Percentiles rank a stretch among this genome's conserved stretches.
Conservation (phyloP, 1,140 invertebrate species). For the Caerostris extrusa region DNA sequence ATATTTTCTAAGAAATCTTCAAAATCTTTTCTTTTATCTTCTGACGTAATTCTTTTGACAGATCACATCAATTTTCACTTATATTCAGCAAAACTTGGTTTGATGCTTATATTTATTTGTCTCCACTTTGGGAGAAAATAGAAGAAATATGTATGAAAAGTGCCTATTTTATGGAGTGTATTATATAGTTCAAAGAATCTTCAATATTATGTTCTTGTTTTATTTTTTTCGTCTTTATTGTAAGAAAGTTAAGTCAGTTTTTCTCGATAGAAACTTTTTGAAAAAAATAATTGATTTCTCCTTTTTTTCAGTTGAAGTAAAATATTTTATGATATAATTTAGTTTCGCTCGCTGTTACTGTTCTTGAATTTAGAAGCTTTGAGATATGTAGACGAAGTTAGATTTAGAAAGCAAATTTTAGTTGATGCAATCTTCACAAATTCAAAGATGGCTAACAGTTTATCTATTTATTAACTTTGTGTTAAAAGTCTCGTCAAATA, state of each 20-base stretch:
- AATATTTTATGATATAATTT: too few species aligned
- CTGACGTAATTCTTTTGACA: background rate
- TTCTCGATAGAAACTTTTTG: background rate
- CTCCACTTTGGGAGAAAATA: conserved; percentile 4
- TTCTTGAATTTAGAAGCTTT: too few species aligned
- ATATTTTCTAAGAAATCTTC: background rate
- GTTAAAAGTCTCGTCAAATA: too few species aligned
- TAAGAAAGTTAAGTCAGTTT: background rate
- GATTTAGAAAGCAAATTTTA: too few species aligned
- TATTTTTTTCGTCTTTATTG: background rate
- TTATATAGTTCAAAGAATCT: background rate
- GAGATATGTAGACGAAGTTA: too few species aligned
- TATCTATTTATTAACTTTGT: too few species aligned
- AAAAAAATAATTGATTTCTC: background rate
- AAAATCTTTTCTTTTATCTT: background rate
- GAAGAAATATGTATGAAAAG: background rate
- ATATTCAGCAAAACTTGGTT: background rate
- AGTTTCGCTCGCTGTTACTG: background rate
- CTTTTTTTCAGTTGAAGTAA: too few species aligned
- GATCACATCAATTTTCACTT: background rate
- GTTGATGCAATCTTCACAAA: too few species aligned
- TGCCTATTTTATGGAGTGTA: background rate
- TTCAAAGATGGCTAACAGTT: too few species aligned
- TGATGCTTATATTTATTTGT: background rate
- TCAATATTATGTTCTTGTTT: background rate